Evolutionary conservation across 2,888 invertebrate genomes (phyloP).

Genomic region (Eupsilia transversa): DNA sequence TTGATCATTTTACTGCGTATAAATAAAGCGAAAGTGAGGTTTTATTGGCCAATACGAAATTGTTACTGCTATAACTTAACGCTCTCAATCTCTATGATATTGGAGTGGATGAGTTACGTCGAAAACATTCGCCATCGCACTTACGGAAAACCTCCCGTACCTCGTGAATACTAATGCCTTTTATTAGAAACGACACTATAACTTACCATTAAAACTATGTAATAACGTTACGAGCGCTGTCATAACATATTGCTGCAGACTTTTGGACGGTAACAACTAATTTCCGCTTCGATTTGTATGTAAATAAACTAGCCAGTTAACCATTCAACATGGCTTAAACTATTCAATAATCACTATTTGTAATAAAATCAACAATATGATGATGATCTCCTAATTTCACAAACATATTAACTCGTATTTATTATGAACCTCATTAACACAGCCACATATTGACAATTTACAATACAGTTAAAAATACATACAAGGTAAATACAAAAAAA

Average conservation of each 20-base stretch:
- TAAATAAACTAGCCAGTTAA: slow-evolving; percentile 16
- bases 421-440: slow-evolving; percentile 9
- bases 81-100: slow-evolving; percentile 86
- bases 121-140: slow-evolving; percentile 80
- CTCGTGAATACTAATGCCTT: slow-evolving; percentile 80
- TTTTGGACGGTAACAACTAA: slow-evolving; percentile 34
- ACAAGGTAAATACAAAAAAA: slow-evolving; percentile 72
- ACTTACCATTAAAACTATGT: slow-evolving; percentile 73
- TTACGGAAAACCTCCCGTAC: slow-evolving; percentile 72
- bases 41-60: slow-evolving; percentile 89
- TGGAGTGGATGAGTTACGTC: slow-evolving; percentile 87
- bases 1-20: slow-evolving; percentile 89
- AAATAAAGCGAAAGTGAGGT: slow-evolving; percentile 89
- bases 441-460: slow-evolving; percentile 35
- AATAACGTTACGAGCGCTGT: slow-evolving; percentile 55
- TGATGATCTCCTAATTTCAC: not conserved
- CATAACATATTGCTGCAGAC: slow-evolving; percentile 51
- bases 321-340: not conserved
- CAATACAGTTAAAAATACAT: slow-evolving; percentile 54
- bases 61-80: slow-evolving; percentile 88
- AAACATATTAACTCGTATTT: not conserved
- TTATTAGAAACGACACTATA: slow-evolving; percentile 75
- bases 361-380: not conserved
- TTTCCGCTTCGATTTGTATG: slow-evolving; percentile 15
- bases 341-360: not conserved